Evolutionary conservation across 2,113 vertebrate species (phyloP).

Genomic region (Nerophis ophidion): DNA sequence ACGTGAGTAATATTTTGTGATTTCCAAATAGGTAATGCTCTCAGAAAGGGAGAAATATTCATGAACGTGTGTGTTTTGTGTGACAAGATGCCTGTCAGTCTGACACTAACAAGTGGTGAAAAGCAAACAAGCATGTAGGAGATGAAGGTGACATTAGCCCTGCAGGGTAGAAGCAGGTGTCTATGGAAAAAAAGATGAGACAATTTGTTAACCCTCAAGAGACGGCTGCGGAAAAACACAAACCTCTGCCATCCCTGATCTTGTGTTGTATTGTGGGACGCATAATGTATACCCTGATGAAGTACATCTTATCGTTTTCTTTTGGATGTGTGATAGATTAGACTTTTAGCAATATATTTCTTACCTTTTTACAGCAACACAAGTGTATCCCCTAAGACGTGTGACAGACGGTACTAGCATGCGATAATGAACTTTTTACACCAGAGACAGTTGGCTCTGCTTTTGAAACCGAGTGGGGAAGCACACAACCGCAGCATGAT

Average conservation of each 20-base stretch:
- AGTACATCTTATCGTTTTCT: not conserved
- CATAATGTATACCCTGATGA: not conserved
- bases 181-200: slow-evolving; percentile 19
- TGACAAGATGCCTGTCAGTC: slow-evolving; percentile 37
- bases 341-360: not conserved
- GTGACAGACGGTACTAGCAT: slow-evolving; percentile 33
- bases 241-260: not conserved
- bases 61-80: slow-evolving; percentile 8
- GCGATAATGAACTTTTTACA: slow-evolving; percentile 40
- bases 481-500: slow-evolving; percentile 27
- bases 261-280: not conserved
- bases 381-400: slow-evolving; percentile 11
- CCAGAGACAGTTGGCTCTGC: slow-evolving; percentile 40
- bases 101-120: slow-evolving; percentile 46
- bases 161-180: slow-evolving; percentile 44
- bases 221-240: slow-evolving; percentile 21
- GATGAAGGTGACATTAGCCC: slow-evolving; percentile 57
- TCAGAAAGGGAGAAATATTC: slow-evolving; percentile 10
- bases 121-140: slow-evolving; percentile 34
- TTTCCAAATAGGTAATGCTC: not conserved
- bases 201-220: slow-evolving; percentile 29
- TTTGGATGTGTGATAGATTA: not conserved
- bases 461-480: slow-evolving; percentile 37
- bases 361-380: not conserved
- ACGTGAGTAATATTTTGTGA: not conserved